Evolutionary conservation across 2,797 vertebrate species (phyloP), one percentile per base, ranked within the genome.

Genomic region (Perodicticus potto): DNA sequence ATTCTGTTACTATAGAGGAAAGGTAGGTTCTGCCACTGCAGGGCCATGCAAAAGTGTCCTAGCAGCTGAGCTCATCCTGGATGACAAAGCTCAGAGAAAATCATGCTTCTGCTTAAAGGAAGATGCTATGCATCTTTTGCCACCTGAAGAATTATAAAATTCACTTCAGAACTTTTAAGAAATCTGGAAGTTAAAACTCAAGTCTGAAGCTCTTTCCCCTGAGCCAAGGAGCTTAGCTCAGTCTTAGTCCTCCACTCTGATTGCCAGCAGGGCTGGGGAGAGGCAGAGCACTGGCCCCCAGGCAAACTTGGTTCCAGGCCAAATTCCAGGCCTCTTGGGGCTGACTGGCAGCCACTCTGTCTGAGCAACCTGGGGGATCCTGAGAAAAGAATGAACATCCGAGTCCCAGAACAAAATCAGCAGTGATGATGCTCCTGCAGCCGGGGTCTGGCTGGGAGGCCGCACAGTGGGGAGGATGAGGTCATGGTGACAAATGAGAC

Each of bases 361-460:
- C 97, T 98, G 96, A 94, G 96, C 97, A 96, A 97, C 97, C 97
- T 97, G 97, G 97, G 97, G 94, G 97, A 97, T 97, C 97, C 97
- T 98, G 97, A 97, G 97, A 98, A 98, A 98, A 97, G 97, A 96
- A 97, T 94, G 94, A 97, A 95, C 96, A 95, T 96, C 95, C 55
- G 93, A 97, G 96, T 97, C 97, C 97, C 97, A 98, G 97, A 96
- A 95, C 94, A 96, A 95, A 98, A 96, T 94, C 95, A 10, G 53
- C 90, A 40, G 94, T 16, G 43, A 85, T 89, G 97, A 95, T 96
- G 97, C 93, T 97, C 94, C 89, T 69, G 92, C 23, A 23, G 61
- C 96, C 73, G 13, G 80, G 89, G 94, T 63, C 96, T 80, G 97
- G 92, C 94, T 96, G 97, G 96, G 97, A 97, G 97, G 95, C 96